Evolutionary conservation across 2,888 invertebrate genomes (phyloP).

Genomic region (Drosophila demipolita): DNA sequence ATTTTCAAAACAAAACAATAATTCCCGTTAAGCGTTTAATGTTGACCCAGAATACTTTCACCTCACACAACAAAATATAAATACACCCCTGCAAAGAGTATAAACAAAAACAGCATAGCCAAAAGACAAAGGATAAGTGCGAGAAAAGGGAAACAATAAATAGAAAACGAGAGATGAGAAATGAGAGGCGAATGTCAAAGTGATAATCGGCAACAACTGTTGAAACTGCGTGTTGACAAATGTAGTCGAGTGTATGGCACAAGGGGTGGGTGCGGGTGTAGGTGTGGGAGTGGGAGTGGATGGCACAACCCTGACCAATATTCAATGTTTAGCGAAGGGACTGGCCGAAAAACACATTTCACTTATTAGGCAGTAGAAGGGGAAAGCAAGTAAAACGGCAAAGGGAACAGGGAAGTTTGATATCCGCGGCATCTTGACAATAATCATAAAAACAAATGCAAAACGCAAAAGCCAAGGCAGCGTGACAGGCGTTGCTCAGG

Average conservation of each 20-base stretch:
- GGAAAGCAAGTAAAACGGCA: neutral
- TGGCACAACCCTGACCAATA: slow-evolving; percentile 45
- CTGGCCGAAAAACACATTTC: slow-evolving; percentile 80
- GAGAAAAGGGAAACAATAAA: slow-evolving; percentile 25
- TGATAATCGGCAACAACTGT: slow-evolving; percentile 84
- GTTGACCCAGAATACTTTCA: neutral
- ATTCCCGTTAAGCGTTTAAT: neutral
- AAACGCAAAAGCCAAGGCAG: slow-evolving; percentile 62
- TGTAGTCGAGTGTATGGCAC: slow-evolving; percentile 52
- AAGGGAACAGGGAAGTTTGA: neutral
- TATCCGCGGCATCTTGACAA: slow-evolving; percentile 66
- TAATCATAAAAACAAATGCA: slow-evolving; percentile 82
- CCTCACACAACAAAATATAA: neutral
- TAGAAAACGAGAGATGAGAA: slow-evolving; percentile 31
- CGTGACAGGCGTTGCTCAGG: slow-evolving; percentile 29
- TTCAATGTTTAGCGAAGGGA: slow-evolving; percentile 29
- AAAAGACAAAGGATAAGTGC: slow-evolving; percentile 12
- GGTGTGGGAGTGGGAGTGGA: neutral
- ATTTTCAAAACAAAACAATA: neutral
- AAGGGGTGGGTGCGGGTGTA: neutral
- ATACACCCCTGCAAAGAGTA: slow-evolving; percentile 1
- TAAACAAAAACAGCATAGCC: neutral
- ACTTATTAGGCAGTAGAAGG: slow-evolving; percentile 68
- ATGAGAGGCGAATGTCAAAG: slow-evolving; percentile 70
- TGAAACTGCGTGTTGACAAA: slow-evolving; percentile 78